Evolutionary conservation across 1,140 invertebrate species (phyloP), one percentile per base, ranked within the genome.

Genomic region (Aricia agestis): DNA sequence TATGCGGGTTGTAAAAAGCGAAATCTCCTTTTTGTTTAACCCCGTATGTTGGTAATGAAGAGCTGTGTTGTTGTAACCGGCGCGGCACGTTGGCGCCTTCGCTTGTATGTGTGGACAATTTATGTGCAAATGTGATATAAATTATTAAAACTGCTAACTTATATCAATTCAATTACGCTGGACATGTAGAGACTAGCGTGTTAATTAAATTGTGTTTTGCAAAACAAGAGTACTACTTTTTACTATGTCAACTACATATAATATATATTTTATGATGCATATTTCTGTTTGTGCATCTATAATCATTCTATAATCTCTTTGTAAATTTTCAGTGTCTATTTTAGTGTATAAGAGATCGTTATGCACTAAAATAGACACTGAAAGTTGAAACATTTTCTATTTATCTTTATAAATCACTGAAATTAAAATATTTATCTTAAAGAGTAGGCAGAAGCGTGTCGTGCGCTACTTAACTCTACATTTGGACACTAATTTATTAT

Each of bases 1-100:
- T 19, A 63, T 63, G 59, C 59, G 59, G 17, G 59, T 52, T 52
- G 9, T 52, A 52, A 52, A 52, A 52, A 52, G 45, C 45, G 45
- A 15, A 52, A 52, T 52, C 11, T 52, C 45, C 45, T 52, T 52
- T 52, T 52, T 52, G 45, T 52, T 52, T 52, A 11, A 52, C 45
- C 45, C 45, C 45, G 45, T 52, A 52, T 52, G 45, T 1, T 52
- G 13, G 13, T 52, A 52, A 52, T 52, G 45, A 13, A 52, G 45
- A 52, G 13, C 45, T 52, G 10, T 15, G 45, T 15, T 9, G 45
- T 52, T 52, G 10, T 52, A 52, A 52, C 45, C 3, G 13, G 45
- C 45, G 45, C 45, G 45, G 45, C 45, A 52, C 3, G 11, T 52
- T 52, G 45, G 45, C 45, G 45, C 45, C 45, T 52, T 13, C 1